Percentiles rank a stretch among this genome's conserved stretches.
phyloP scores from a whole-genome alignment of 1,140 invertebrate species.

The Drosophila tropicalis region DNA sequence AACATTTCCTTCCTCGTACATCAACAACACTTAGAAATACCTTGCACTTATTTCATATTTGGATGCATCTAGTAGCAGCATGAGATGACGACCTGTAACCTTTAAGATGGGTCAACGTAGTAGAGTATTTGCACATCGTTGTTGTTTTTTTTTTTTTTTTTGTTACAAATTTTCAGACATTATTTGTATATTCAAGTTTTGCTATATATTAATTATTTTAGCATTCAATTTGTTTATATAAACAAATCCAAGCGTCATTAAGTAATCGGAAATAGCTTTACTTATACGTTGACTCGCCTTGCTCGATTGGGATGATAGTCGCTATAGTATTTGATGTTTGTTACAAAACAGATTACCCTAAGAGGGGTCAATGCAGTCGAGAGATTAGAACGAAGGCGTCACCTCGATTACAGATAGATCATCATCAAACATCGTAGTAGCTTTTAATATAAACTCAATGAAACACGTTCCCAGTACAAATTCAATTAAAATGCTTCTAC shows the following conservation, averaged over 20 bases:
- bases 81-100: no score
- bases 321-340: slow-evolving; percentile 3
- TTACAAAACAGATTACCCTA: slow-evolving; percentile 13
- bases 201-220: slow-evolving; percentile 8
- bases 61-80: no score
- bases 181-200: slow-evolving; percentile 24
- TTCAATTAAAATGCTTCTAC: background rate
- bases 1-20: no score
- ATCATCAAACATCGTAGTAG: background rate
- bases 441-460: background rate
- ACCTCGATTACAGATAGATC: background rate
- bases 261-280: slow-evolving; percentile 46
- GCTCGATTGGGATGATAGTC: slow-evolving; percentile 16
- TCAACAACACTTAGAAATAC: no score
- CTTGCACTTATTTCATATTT: no score
- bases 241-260: slow-evolving; percentile 39
- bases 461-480: background rate
- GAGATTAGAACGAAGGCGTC: slow-evolving; percentile 12
- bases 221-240: slow-evolving; percentile 41
- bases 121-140: background rate
- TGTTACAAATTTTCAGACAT: background rate
- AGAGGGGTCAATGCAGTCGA: background rate
- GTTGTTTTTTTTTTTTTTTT: background rate
- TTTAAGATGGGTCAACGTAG: no score
- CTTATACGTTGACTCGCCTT: slow-evolving; percentile 19